Base-by-base conservation (phyloP, 2,888 invertebrate genomes). In the Heliconius charithonia region DNA sequence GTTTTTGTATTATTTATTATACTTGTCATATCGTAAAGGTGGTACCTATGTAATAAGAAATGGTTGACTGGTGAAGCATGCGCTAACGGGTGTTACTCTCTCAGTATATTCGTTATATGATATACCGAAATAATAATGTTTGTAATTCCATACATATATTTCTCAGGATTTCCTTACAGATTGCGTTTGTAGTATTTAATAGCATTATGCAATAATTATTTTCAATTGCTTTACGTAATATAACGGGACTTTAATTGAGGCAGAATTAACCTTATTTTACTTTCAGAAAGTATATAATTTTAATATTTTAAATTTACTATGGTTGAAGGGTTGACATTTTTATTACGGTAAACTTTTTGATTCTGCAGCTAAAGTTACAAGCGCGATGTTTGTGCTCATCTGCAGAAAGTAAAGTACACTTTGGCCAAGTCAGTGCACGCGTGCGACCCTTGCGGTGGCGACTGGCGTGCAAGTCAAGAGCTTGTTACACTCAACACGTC, bases 11-110 rank as follows among this genome's bases (percentile, higher is more conserved):
- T 32, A 32, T 45, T 72, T 77, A 51, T 41, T 62, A 69, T 59
- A 32, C 63, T 62, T 70, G 77, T 77, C 72, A 76, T 76, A 32
- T 32, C 51, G 27, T 82, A 80, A 78, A 81, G 71, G 80, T 80
- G 79, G 78, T 41, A 51, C 51, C 85, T 83, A 83, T 80, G 92
- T 92, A 93, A 92, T 86, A 85, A 85, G 90, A 92, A 89, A 89
- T 89, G 86, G 84, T 88, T 90, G 89, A 89, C 89, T 90, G 89
- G 87, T 91, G 90, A 85, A 91, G 88, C 93, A 90, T 91, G 89
- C 86, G 87, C 85, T 92, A 93, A 92, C 94, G 92, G 93, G 88
- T 91, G 91, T 91, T 89, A 89, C 90, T 91, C 89, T 89, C 87
- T 87, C 88, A 88, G 87, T 91, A 90, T 91, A 91, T 84, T 88